These are phyloP conservation scores for Eufriesea mexicana DNA, from an alignment of 1,140 invertebrate genomes.

Conservation along the genomic window DNA sequence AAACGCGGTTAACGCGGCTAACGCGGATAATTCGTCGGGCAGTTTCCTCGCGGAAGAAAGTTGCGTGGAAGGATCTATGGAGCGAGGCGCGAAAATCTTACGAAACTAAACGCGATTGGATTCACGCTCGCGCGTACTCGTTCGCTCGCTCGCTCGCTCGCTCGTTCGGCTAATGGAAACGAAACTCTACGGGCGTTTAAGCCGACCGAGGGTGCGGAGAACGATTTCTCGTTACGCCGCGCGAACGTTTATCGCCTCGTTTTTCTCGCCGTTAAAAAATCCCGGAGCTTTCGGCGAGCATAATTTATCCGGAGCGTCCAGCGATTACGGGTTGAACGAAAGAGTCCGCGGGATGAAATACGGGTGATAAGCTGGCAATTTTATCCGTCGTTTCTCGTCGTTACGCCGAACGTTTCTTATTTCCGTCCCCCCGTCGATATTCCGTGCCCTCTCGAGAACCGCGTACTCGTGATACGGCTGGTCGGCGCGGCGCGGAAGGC, in stretches of 20 bases:
- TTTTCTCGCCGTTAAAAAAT: slow-evolving; percentile 20
- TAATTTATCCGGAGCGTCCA: slow-evolving; percentile 8
- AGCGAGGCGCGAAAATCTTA: neutral
- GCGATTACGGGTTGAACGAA: slow-evolving; percentile 8
- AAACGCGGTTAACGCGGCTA: neutral
- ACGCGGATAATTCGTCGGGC: neutral
- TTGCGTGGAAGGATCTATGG: no score
- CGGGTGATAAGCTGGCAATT: slow-evolving; percentile 1
- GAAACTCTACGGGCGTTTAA: neutral
- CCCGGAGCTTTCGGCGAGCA: neutral
- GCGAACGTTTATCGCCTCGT: slow-evolving; percentile 20
- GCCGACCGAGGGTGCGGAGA: neutral
- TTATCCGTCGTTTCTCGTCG: neutral
- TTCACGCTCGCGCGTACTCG: neutral
- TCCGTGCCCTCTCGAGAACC: no score
- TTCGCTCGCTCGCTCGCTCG: no score
- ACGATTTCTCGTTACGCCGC: slow-evolving; percentile 21
- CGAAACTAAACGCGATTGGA: neutral
- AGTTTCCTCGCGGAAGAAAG: neutral
- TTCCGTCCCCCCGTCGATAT: neutral
- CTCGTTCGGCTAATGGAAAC: neutral
- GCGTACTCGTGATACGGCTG: no score
- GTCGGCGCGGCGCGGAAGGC: no score
- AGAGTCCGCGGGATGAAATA: neutral
- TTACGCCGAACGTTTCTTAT: slow-evolving; percentile 26